Percentiles rank a stretch among this genome's conserved stretches.
phyloP scores from a whole-genome alignment of 2,113 vertebrate genomes.

The Sorex araneus region DNA sequence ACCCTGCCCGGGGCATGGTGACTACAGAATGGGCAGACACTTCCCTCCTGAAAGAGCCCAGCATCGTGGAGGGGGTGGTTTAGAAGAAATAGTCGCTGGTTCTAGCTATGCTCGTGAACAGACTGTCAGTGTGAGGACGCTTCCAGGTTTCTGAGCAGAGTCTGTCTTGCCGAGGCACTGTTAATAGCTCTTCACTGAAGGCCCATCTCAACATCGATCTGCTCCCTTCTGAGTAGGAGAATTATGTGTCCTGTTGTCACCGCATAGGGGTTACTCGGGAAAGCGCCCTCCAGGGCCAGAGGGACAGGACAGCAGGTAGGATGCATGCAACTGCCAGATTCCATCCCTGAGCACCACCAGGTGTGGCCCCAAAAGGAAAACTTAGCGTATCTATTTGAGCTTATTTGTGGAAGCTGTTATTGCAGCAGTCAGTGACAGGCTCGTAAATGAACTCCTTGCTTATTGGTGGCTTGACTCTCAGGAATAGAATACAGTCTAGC shows the following conservation, averaged over 20 bases:
- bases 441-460: neutral
- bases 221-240: neutral
- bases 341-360: no score
- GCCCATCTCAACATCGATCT: constrained; percentile 33
- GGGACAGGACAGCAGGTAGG: neutral
- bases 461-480: neutral
- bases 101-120: neutral
- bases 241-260: neutral
- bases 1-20: neutral
- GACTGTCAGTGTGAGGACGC: neutral
- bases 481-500: neutral
- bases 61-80: neutral
- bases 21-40: neutral
- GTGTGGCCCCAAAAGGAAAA: neutral
- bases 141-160: neutral
- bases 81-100: neutral
- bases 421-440: neutral
- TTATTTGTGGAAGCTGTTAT: constrained; percentile 34
- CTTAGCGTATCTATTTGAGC: neutral
- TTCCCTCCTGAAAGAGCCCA: constrained; percentile 8
- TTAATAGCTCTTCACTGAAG: neutral
- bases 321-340: no score
- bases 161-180: neutral
- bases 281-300: neutral
- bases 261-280: constrained; percentile 2